These are phyloP conservation scores for Sebastes hubbsi DNA, from an alignment of 2,797 vertebrate species.

Conservation along the genomic window DNA sequence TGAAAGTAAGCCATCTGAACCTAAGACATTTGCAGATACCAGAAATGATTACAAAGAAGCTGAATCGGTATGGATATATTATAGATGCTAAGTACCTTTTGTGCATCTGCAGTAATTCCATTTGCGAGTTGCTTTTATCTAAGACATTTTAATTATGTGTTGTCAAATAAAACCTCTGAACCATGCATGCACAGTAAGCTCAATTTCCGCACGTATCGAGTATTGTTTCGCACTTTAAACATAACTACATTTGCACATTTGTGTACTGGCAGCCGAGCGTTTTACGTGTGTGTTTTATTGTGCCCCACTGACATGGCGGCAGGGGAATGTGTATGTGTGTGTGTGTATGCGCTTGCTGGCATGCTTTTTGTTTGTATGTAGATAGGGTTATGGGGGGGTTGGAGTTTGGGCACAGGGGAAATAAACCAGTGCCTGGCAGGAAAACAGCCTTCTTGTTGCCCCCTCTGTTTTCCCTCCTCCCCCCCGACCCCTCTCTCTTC, in stretches of 20 bases:
- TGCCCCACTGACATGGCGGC: slow-evolving; percentile 49
- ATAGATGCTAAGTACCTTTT: neutral
- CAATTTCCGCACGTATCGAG: neutral
- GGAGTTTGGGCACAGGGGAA: slow-evolving; percentile 66
- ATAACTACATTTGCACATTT: slow-evolving; percentile 30
- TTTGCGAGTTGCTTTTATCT: neutral
- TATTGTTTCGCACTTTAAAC: slow-evolving; percentile 29
- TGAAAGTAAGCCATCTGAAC: neutral
- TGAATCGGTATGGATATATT: neutral
- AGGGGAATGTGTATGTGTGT: slow-evolving; percentile 13
- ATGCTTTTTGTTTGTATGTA: slow-evolving; percentile 72
- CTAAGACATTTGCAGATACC: neutral
- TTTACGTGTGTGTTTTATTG: slow-evolving; percentile 65
- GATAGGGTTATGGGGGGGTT: slow-evolving; percentile 34
- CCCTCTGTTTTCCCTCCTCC: slow-evolving; percentile 31
- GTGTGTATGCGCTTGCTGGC: slow-evolving; percentile 4
- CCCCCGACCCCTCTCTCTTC: neutral
- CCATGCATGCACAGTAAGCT: neutral
- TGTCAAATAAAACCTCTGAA: slow-evolving; percentile 9
- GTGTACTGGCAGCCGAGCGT: slow-evolving; percentile 21
- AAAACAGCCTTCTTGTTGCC: slow-evolving; percentile 51
- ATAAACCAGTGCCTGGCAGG: slow-evolving; percentile 70
- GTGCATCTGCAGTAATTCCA: neutral
- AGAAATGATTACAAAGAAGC: neutral
- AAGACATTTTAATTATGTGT: slow-evolving; percentile 7